A percentile compares a stretch with the other conserved stretches of the same genome.
phyloP scores from a whole-genome alignment of 37 sponge, comb jelly and placozoan species.

The Diacarnus erythraeanus region DNA sequence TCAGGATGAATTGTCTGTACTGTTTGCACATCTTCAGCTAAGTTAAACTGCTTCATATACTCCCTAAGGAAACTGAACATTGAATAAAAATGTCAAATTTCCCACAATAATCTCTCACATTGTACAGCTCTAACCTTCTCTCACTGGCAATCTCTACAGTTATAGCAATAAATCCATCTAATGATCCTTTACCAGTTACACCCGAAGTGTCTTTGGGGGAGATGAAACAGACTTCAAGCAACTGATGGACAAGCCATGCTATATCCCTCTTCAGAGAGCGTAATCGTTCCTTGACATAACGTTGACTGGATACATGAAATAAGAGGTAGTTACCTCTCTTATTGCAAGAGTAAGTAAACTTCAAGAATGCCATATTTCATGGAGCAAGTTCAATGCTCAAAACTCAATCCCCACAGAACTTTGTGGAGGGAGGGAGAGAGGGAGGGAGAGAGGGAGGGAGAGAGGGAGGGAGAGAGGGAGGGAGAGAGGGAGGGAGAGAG shows the following conservation, averaged over 20 bases:
- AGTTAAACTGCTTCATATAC: constrained; percentile 61
- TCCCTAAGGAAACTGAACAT: constrained; percentile 46
- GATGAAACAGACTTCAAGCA: constrained; percentile 15
- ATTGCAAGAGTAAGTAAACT: no score
- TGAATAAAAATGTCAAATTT: neutral
- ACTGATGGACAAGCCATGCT: constrained; percentile 27
- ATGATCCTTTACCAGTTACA: neutral
- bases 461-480: no score
- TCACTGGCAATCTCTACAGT: constrained; percentile 12
- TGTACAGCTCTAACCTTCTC: no score
- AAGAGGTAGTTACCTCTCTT: no score
- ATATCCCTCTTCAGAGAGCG: constrained; percentile 34
- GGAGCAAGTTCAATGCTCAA: no score
- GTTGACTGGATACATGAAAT: constrained; percentile 4
- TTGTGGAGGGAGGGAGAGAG: no score
- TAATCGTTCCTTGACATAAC: constrained; percentile 24
- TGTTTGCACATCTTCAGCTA: constrained; percentile 9
- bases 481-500: no score
- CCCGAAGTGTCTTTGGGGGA: neutral
- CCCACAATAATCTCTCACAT: neutral
- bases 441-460: no score
- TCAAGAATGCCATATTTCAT: no score
- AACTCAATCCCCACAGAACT: no score
- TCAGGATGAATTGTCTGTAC: constrained; percentile 30
- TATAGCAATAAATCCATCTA: constrained; percentile 21